Conservation (phyloP, 2,888 invertebrate species). For the Trissoscelio sp. region DNA sequence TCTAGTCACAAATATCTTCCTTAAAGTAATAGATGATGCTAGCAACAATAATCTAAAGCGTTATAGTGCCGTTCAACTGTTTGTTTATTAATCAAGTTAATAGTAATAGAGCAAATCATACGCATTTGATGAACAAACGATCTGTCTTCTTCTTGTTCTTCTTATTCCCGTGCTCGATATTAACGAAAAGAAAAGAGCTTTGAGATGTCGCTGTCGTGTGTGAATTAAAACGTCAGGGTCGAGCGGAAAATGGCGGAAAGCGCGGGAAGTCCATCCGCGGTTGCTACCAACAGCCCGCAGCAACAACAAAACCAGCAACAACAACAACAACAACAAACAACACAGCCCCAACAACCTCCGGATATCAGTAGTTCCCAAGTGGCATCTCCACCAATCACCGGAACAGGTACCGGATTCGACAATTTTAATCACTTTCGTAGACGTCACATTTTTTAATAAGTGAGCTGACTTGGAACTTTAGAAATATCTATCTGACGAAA, state of each 20-base stretch:
- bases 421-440: not conserved
- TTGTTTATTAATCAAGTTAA: conserved; percentile 9
- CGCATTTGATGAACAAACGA: not conserved
- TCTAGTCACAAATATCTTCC: conserved; percentile 16
- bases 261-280: conserved; percentile 78
- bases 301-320: conserved; percentile 76
- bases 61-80: conserved; percentile 9
- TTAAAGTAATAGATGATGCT: not conserved
- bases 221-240: conserved; percentile 53
- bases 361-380: conserved; percentile 83
- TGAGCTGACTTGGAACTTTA: too few species aligned
- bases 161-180: conserved; percentile 18
- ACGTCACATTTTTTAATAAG: too few species aligned
- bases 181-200: conserved; percentile 2
- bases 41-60: conserved; percentile 2
- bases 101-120: not conserved
- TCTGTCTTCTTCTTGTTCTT: conserved; percentile 29
- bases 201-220: conserved; percentile 56
- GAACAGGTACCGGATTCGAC: conserved; percentile 79
- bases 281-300: conserved; percentile 79
- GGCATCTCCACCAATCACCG: conserved; percentile 82
- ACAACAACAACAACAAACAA: conserved; percentile 74
- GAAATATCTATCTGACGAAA: too few species aligned
- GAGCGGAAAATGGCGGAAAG: conserved; percentile 79
- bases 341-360: conserved; percentile 77